Evolutionary conservation across 2,888 invertebrate genomes (phyloP), one percentile per base, ranked within the genome.

Genomic region (Mycogona germanica): DNA sequence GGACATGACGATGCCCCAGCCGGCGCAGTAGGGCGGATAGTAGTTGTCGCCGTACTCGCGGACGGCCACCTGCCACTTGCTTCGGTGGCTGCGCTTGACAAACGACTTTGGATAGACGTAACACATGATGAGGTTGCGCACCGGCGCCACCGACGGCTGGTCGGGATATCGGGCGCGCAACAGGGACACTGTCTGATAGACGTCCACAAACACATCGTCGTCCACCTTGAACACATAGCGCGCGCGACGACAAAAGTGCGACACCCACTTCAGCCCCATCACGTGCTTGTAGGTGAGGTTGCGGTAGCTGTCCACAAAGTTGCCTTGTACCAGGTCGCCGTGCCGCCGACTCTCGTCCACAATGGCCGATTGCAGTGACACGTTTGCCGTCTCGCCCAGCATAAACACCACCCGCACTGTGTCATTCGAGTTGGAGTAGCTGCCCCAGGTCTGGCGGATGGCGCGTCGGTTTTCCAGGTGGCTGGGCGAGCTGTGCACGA

Each of bases 281-380:
- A 72, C 64, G 41, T 70, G 71, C 61, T 73, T 73, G 61, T 70
- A 70, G 0, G 71, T 72, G 30, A 73, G 63, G 62, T 73, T 73
- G 29, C 67, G 63, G 56, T 73, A 73, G 2, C 65, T 63, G 61
- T 73, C 73, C 0, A 64, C 3, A 57, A 70, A 73, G 55, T 68
- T 63, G 0, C 63, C 63, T 47, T 62, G 62, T 14, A 64, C 57
- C 21, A 64, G 42, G 46, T 64, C 64, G 17, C 55, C 54, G 46
- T 60, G 47, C 12, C 40, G 30, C 9, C 50, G 29, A 49, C 58
- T 58, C 46, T 64, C 64, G 32, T 50, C 46, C 28, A 52, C 45
- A n/a, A 64, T 55, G 17, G 28, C 23, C 3, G 23, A 51, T 37
- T 60, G 59, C 45, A 45, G 2, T 7, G 55, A 12, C 21, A 45